phyloP scores from a whole-genome alignment of 2,888 invertebrate genomes.

The Vanessa cardui region DNA sequence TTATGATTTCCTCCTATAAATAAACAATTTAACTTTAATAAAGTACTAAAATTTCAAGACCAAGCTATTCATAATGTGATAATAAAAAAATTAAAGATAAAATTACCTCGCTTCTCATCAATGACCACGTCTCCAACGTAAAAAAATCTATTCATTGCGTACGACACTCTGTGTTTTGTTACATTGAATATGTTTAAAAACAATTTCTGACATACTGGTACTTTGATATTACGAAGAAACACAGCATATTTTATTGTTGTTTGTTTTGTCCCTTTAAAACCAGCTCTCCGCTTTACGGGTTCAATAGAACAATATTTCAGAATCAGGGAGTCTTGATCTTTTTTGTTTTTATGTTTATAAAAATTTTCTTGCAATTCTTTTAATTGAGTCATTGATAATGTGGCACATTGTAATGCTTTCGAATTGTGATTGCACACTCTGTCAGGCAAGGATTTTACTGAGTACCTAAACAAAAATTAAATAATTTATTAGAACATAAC shows the following conservation, averaged over 20 bases:
- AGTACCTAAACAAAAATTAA: conserved; percentile 1
- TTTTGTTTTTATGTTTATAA: not conserved
- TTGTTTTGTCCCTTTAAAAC: conserved; percentile 23
- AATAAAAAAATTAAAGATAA: not conserved
- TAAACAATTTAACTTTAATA: conserved; percentile 26
- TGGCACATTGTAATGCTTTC: not conserved
- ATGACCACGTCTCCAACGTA: conserved; percentile 10
- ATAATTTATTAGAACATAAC: not conserved
- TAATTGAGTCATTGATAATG: not conserved
- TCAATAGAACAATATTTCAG: conserved; percentile 31
- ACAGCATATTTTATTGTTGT: conserved; percentile 18
- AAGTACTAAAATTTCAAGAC: not conserved
- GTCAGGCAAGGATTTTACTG: not conserved
- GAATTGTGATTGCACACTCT: not conserved
- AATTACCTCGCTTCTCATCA: not conserved
- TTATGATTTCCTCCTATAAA: conserved; percentile 26
- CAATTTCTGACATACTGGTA: conserved; percentile 29
- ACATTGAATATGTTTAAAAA: too few species aligned
- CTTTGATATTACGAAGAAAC: conserved; percentile 15
- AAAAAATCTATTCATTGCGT: conserved; percentile 35
- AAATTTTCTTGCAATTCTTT: not conserved
- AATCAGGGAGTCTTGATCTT: conserved; percentile 26
- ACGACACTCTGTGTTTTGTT: conserved; percentile 30
- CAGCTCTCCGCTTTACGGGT: conserved; percentile 16
- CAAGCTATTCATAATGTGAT: not conserved